Base-by-base conservation (phyloP, 2,113 vertebrate genomes). In the Candoia aspera region DNA sequence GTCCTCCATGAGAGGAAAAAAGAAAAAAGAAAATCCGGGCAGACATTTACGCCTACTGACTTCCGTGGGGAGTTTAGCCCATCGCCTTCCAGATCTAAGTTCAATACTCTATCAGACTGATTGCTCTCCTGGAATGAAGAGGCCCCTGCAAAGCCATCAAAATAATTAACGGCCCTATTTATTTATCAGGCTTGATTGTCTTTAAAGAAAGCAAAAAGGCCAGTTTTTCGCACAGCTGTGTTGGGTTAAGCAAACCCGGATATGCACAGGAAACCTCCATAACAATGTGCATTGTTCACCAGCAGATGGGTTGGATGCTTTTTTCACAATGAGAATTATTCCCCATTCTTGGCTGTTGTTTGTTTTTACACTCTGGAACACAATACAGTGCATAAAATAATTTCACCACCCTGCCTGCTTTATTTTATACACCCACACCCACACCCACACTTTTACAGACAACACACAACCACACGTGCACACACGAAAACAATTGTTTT, bases 231-330 rank as follows among this genome's bases (percentile, higher is more conserved):
- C 94, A 95, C 94, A 91, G 89, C 90, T 89, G 91, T 87, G 83
- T 90, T 91, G 53, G 86, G 87, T 86, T 62, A 60, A 46, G 73
- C 0, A 88, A 91, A 93, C 88, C 79, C 55, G 11, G 73, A 95
- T 64, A 95, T 87, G 94, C 93, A 96, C 90, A 96, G 96, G 96
- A 97, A 97, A 96, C 84, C 49, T 33, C 93, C 90, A 37, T 33
- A 21, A 96, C 95, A 96, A 93, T 96, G 94, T 86, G 87, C 93
- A 93, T 94, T 94, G 94, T 97, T 93, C 91, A 59, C 55, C 88
- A 89, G 91, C 93, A 96, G 94, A 93, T 94, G 92, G 64, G 62
- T 89, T 95, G 87, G 90, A 90, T 96, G 95, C 88, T 94, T 58
- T 91, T 89, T 42, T 90, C 90, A 92, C 46, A 53, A 83, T 59